Conservation (phyloP, 2,797 vertebrate species). For the Semotilus atromaculatus region DNA sequence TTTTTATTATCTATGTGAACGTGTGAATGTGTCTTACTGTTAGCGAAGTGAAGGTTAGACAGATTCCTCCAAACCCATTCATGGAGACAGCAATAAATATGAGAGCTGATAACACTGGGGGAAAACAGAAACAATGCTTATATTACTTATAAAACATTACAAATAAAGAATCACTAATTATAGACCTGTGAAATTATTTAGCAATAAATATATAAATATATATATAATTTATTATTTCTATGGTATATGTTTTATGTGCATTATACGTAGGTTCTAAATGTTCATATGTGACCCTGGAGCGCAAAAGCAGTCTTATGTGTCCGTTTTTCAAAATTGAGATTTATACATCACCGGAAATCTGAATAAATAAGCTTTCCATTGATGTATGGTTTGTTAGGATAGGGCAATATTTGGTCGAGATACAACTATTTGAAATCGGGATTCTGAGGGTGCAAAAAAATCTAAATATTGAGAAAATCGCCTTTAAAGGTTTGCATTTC, state of each 20-base stretch:
- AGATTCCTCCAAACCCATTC: slow-evolving; percentile 91
- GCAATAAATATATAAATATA: neutral
- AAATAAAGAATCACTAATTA: neutral
- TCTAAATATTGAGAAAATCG: no score
- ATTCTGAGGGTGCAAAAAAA: no score
- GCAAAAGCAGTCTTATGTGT: no score
- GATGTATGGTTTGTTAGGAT: no score
- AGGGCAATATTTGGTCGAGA: no score
- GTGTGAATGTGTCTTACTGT: slow-evolving; percentile 76
- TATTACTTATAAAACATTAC: neutral
- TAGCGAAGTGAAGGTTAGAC: slow-evolving; percentile 89
- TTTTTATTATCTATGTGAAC: neutral
- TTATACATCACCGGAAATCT: no score
- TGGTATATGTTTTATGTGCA: neutral
- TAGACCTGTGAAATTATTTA: neutral
- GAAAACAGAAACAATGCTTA: slow-evolving; percentile 28
- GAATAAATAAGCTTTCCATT: no score
- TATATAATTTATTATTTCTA: neutral
- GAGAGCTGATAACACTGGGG: slow-evolving; percentile 74
- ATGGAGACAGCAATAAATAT: slow-evolving; percentile 88
- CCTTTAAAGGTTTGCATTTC: no score
- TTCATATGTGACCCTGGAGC: no score
- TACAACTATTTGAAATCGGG: no score
- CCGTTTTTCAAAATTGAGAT: no score
- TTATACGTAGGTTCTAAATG: neutral